Base-by-base conservation (phyloP, 1,140 invertebrate species). In the Zaprionus kolodkinae region DNA sequence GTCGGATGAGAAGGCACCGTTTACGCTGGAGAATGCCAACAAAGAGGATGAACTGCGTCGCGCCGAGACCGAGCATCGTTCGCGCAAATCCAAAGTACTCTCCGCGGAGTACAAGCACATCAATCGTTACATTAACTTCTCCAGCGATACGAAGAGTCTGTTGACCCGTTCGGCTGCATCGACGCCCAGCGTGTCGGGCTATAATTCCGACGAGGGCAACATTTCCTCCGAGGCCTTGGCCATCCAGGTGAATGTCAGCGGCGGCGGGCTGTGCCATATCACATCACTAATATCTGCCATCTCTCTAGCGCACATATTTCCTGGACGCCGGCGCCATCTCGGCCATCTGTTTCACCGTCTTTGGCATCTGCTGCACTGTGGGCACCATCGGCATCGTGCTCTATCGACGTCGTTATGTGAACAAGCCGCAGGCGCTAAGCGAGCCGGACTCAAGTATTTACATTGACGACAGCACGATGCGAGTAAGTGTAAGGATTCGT, bases 361-460 rank as follows among this genome's bases (percentile, higher is more conserved):
- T 96, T 57, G 94, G 95, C 55, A 82, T 96, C 64, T 94, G 95
- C 30, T 95, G 95, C 13, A 93, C 95, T 13, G 94, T 95, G 77
- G 96, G 94, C 61, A 95, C 95, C 79, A 94, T 96, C 35, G 95
- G 95, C 36, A 96, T 96, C 81, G 94, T 97, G 66, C 93, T 97
- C 71, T 97, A 97, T 92, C 94, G 96, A 33, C 94, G 96, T 61
- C 94, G 95, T 79, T 96, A 95, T 86, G 94, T 96, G 71, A 97
- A 97, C 91, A 96, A 96, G 82, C 96, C 96, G 21, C 96, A 97
- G 93, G 96, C 96, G 50, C 94, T 96, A 40, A 97, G 96, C 73
- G 97, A 97, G 92, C 96, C 96, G 3, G 97, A 97, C 87, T 97
- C 96, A 45, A 97, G 96, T 91, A 96, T 96, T 76, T 97, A 97